Conservation (phyloP, 2,797 vertebrate species). For the Tarsius wallacei region DNA sequence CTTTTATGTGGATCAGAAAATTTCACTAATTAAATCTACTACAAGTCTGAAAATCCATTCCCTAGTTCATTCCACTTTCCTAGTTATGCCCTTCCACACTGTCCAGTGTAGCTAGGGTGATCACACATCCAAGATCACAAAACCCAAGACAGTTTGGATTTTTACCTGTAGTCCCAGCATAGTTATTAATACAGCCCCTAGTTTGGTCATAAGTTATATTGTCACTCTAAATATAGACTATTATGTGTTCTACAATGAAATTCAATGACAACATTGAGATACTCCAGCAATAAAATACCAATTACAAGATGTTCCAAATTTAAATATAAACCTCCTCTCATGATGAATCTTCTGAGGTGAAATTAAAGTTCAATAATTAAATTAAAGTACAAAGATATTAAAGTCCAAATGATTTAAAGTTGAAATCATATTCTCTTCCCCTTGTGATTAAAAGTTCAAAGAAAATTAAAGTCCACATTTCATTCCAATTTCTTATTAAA, state of each 20-base stretch:
- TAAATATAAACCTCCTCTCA: conserved; percentile 46
- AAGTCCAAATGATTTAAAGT: conserved; percentile 30
- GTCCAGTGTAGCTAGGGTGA: neutral
- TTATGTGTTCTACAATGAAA: conserved; percentile 45
- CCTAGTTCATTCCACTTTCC: neutral
- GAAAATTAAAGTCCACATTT: conserved; percentile 49
- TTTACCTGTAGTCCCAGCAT: neutral
- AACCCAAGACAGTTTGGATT: neutral
- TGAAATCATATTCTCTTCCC: conserved; percentile 52
- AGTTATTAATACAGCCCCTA: neutral
- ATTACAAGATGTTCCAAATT: conserved; percentile 22
- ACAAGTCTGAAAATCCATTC: neutral
- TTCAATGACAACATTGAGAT: conserved; percentile 37
- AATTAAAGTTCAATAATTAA: conserved; percentile 63
- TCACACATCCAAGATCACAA: neutral
- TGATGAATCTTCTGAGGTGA: conserved; percentile 62
- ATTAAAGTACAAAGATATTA: conserved; percentile 63
- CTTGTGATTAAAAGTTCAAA: conserved; percentile 62
- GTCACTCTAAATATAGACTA: conserved; percentile 52
- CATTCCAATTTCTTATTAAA: neutral
- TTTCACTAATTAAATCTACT: conserved; percentile 8
- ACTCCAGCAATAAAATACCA: conserved; percentile 57
- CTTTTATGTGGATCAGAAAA: neutral
- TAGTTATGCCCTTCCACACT: neutral
- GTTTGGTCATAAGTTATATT: conserved; percentile 8